These are phyloP conservation scores for Prolemur simus DNA, from an alignment of 2,113 vertebrate species.

Conservation along the genomic window DNA sequence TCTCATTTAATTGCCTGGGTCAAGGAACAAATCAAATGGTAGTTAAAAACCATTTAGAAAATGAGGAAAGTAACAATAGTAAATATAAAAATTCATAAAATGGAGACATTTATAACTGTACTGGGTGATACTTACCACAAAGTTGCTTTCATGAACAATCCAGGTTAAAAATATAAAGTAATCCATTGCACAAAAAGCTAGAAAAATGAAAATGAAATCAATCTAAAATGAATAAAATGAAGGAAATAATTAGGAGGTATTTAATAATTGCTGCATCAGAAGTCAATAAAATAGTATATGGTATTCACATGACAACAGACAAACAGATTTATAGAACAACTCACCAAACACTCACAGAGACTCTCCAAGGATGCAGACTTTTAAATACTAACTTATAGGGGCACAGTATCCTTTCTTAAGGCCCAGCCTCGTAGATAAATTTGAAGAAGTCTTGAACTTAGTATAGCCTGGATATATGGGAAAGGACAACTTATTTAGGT, in stretches of 20 bases:
- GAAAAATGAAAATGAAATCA: not conserved
- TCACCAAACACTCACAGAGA: not conserved
- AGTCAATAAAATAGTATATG: not conserved
- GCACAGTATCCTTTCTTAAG: not conserved
- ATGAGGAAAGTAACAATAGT: not conserved
- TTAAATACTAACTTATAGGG: not conserved
- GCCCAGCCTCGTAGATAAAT: not conserved
- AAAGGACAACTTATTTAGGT: not conserved
- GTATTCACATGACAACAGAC: not conserved
- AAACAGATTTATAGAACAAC: not conserved
- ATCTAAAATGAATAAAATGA: not conserved
- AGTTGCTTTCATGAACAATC: not conserved
- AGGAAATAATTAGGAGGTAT: not conserved
- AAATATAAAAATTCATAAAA: not conserved
- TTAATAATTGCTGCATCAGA: not conserved
- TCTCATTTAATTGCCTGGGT: not conserved
- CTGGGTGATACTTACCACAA: not conserved
- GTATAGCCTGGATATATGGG: not conserved
- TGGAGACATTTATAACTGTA: not conserved
- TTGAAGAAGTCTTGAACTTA: not conserved
- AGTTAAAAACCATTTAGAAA: not conserved
- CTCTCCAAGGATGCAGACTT: rapidly evolving
- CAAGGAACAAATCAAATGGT: not conserved
- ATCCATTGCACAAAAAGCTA: not conserved
- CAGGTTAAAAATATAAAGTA: not conserved